Evolutionary conservation across 2,888 invertebrate species (phyloP).

Genomic region (Synergus umbraculus): DNA sequence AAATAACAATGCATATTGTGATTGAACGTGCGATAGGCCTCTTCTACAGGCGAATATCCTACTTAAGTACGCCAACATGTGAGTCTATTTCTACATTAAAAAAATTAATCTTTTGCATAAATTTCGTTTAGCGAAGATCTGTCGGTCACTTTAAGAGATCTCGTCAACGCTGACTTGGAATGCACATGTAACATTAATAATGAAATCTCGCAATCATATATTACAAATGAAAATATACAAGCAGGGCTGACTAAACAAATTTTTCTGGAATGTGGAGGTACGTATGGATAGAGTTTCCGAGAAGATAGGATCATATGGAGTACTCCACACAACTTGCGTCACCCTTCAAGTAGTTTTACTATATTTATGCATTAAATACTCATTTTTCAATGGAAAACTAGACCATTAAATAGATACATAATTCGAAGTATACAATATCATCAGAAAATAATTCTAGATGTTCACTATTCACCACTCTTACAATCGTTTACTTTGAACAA

Average conservation of each 20-base stretch:
- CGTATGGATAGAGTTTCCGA: neutral
- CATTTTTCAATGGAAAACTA: neutral
- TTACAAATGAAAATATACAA: slow-evolving; percentile 2
- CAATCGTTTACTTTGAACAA: slow-evolving; percentile 4
- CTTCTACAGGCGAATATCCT: neutral
- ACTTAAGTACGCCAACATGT: neutral
- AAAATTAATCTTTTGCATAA: neutral
- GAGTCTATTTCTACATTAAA: neutral
- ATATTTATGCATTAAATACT: neutral
- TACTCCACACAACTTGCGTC: neutral
- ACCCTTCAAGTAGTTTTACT: neutral
- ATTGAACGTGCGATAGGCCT: neutral
- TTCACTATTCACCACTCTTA: slow-evolving; percentile 18
- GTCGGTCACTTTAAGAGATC: neutral
- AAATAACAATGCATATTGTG: slow-evolving; percentile 12
- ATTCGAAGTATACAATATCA: neutral
- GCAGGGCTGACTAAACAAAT: neutral
- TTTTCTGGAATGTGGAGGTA: neutral
- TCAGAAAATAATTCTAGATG: neutral
- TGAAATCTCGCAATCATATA: neutral
- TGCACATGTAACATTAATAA: neutral
- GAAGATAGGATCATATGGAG: neutral
- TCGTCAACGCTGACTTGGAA: neutral
- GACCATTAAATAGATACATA: neutral
- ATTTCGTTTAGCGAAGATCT: neutral